phyloP scores from a whole-genome alignment of 2,888 invertebrate genomes.

The Cephus nigrinus region DNA sequence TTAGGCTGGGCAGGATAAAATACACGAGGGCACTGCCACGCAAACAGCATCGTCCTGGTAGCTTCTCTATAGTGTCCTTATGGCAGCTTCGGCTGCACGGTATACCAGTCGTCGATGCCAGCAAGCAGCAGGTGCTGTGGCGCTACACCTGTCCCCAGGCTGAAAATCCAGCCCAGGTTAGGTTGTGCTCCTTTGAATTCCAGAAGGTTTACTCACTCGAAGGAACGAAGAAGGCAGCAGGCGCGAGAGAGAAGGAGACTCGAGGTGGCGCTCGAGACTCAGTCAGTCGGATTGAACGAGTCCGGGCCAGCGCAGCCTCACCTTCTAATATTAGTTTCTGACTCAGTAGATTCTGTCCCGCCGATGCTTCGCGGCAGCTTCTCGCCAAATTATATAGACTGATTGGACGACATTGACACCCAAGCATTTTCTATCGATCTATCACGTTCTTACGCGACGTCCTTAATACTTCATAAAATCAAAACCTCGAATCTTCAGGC shows the following conservation, averaged over 20 bases:
- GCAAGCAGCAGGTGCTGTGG: not conserved
- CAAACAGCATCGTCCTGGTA: not conserved
- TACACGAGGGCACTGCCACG: not conserved
- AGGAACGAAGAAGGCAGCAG: not conserved
- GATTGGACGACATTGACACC: conserved; percentile 41
- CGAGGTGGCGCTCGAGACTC: not conserved
- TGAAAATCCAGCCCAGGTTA: conserved; percentile 29
- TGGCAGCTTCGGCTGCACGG: not conserved
- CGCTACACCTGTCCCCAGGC: conserved; percentile 34
- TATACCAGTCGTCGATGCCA: not conserved
- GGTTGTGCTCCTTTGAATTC: not conserved
- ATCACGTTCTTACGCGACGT: too few relatives aligned
- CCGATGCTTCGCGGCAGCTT: conserved; percentile 34
- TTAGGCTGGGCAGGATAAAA: not conserved
- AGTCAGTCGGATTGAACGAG: not conserved
- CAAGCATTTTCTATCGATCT: too few relatives aligned
- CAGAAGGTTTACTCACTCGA: not conserved
- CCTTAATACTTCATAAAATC: too few relatives aligned
- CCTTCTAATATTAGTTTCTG: conserved; percentile 58
- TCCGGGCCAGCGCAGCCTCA: conserved; percentile 42
- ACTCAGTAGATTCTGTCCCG: conserved; percentile 31
- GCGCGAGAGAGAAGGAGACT: not conserved
- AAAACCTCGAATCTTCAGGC: too few relatives aligned
- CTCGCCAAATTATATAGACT: conserved; percentile 28
- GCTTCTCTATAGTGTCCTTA: not conserved